phyloP scores from a whole-genome alignment of 2,113 vertebrate genomes.

The Siniperca knerii region DNA sequence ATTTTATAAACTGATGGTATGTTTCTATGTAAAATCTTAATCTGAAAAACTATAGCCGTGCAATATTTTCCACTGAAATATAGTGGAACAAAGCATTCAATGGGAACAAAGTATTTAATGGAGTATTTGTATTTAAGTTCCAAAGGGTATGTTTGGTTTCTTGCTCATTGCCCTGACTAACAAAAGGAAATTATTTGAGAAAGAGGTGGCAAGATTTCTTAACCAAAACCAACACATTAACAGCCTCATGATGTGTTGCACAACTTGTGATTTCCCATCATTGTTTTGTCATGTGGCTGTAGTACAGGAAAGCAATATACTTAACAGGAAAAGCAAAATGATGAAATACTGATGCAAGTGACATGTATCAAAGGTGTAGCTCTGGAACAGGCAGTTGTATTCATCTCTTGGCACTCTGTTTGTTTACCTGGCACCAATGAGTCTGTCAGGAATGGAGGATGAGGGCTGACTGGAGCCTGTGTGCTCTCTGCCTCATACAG shows the following conservation, averaged over 20 bases:
- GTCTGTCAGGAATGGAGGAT: slow-evolving; percentile 9
- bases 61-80: not conserved
- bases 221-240: not conserved
- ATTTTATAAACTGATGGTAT: not conserved
- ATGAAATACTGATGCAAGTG: not conserved
- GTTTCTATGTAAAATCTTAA: too few relatives aligned
- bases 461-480: slow-evolving; percentile 10
- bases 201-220: not conserved
- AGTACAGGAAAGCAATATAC: not conserved
- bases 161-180: not conserved
- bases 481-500: slow-evolving; percentile 25
- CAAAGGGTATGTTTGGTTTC: not conserved
- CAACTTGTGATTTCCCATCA: not conserved
- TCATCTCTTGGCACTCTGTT: not conserved
- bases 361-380: not conserved
- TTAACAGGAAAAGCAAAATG: too few relatives aligned
- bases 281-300: not conserved
- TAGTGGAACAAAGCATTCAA: not conserved
- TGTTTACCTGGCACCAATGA: slow-evolving; percentile 63
- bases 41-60: not conserved
- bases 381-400: not conserved
- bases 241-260: not conserved
- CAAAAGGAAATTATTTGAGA: not conserved
- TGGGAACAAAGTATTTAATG: not conserved
- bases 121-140: not conserved